Evolutionary conservation across 2,888 invertebrate species (phyloP), one percentile per base, ranked within the genome.

Genomic region (Sylvicola cinctus): DNA sequence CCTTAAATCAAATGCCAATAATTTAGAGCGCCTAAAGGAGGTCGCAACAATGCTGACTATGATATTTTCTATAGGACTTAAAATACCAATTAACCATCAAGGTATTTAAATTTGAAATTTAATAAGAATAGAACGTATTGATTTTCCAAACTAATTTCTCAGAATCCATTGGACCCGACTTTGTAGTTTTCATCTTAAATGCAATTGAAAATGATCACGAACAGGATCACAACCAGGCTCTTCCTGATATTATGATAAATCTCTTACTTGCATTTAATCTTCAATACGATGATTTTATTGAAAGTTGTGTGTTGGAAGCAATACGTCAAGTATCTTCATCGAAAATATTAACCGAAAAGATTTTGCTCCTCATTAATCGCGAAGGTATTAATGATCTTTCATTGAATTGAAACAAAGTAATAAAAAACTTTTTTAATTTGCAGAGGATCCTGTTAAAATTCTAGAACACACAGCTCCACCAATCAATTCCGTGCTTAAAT

Each of bases 291-390:
- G 63, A 62, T 36, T 58, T 62, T 8, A 56, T 61, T 6, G 77
- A 79, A 35, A 84, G 80, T 50, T 61, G 79, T 3, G 65, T 81
- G 10, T 55, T 84, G 12, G 69, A 70, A 42, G 73, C 77, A 1
- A 58, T 84, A 44, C 71, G 74, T 44, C 66, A 68, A 34, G 57
- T 70, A 39, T 65, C 71, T 29, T 68, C 71, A 32, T 84, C 87
- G 1, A 90, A 90, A 58, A 74, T 70, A 1, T 84, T 93, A 48
- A 88, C 88, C 3, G 90, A 91, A 54, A 91, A 90, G 58, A 68
- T 87, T 33, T 62, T 93, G 32, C 59, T 88, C 35, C 62, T 91
- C 33, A 65, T 91, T 8, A 91, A 93, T 54, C 68, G 91, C 46
- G 91, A 88, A 74, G 88, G 84, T 83, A 35, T 34, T 26, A 14